Evolutionary conservation across 2,888 invertebrate species (phyloP), one percentile per base, ranked within the genome.

Genomic region (Criorhina ranunculi): DNA sequence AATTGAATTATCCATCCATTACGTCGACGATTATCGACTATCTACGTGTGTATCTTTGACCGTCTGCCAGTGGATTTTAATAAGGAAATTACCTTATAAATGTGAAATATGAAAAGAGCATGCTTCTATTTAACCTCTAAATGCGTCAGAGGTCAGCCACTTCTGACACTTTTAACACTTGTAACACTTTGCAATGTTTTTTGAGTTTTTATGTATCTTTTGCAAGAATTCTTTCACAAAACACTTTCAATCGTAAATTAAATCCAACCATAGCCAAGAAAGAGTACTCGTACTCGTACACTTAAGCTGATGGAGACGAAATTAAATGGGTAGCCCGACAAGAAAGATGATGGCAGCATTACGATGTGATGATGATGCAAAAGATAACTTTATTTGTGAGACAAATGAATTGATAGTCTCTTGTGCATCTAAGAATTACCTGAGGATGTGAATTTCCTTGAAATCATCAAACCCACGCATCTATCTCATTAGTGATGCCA

Each of bases 1-100:
- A 85, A 85, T 85, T 85, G 70, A 85, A 85, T 76, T 85, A 85
- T 85, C 80, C 70, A 66, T 51, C 40, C 17, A 73, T 79, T 79
- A 73, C 60, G 66, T 31, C 55, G 73, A 44, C 49, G 55, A 55
- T 66, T 57, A 55, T 24, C 24, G 49, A 53, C 19, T 53, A 77
- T 70, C 66, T 64, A 51, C 60, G 60, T 35, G 57, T 49, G 49
- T 77, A 57, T 55, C 31, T 55, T 17, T 57, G 53, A 60, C 57
- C 77, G 46, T 69, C 53, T 80, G 55, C n/a, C 60, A 46, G 35
- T 66, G 24, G 80, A 80, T 80, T 80, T 80, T 60, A 80, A 67
- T 75, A 60, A 67, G 67, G 62, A 81, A 81, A 70, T 76, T 49
- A 49, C 66, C 37, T 62, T 15, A 19, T 12, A 78, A 49, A 15